Evolutionary conservation across 2,888 invertebrate species (phyloP), one percentile per base, ranked within the genome.

Genomic region (Spilosoma lubricipeda): DNA sequence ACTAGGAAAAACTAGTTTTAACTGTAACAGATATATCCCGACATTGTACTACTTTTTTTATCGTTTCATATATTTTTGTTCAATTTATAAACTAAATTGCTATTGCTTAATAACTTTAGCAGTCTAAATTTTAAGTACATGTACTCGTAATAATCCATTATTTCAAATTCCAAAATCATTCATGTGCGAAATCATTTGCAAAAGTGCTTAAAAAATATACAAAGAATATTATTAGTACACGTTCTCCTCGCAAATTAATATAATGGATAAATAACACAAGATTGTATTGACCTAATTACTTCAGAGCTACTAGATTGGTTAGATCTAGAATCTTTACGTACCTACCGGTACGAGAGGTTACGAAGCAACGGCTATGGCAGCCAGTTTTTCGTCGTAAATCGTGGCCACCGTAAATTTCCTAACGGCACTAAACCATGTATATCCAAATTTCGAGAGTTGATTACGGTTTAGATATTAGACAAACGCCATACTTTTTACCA

Each of bases 351-450:
- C 27, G 63, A 30, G 18, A 63, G 67, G 70, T 70, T 67, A 67
- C 30, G 15, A 30, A 30, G 67, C 42, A 42, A 70, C 45, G 18
- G 59, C 74, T 66, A 59, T 11, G 18, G 48, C 23, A 68, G 71
- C 52, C 42, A n/a, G 36, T 64, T 74, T 74, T 74, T 63, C 59
- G 63, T 7, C 67, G 13, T 68, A 71, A 73, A 66, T 76, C 65
- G 56, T 52, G 56, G 59, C 27, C 59, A 48, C 11, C 67, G n/a
- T 71, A 73, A 73, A 71, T 76, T 68, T 74, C 36, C 45, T 78
- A 82, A 82, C 75, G 84, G 82, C 76, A 77, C 65, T 48, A 77
- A 80, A 71, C 70, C 42, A 67, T 27, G 52, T 63, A 67, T n/a
- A 30, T 23, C 56, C 20, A 52, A 66, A 39, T 33, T 59, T 71